Conservation (phyloP, 23 tunicate genomes). For the Trididemnum clinides region DNA sequence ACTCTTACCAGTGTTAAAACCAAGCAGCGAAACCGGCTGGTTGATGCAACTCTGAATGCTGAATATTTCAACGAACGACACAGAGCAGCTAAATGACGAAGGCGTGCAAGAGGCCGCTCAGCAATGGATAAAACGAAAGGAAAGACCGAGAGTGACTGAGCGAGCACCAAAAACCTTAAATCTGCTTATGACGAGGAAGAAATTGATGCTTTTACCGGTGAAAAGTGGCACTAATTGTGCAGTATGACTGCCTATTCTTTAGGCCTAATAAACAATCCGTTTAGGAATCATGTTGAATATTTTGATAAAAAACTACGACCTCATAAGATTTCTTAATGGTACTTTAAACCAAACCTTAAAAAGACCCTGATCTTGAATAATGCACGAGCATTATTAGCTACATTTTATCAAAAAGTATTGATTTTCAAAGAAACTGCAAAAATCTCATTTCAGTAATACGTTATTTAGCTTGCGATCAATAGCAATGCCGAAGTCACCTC, state of each 20-base stretch:
- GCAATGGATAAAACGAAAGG: not conserved
- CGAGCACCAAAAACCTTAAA: not conserved
- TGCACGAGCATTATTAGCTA: no score
- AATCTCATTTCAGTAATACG: no score
- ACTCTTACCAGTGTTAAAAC: no score
- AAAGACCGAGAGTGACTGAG: not conserved
- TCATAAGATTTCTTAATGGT: not conserved
- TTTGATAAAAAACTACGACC: not conserved
- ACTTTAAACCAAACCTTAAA: not conserved
- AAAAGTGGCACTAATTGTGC: not conserved
- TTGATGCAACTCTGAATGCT: slow-evolving; percentile 3
- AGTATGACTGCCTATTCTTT: not conserved
- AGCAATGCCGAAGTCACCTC: no score
- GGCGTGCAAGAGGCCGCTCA: not conserved
- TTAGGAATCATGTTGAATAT: not conserved
- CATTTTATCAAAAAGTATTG: no score
- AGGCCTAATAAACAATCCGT: not conserved
- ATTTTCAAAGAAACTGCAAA: no score
- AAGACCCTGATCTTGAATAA: no score
- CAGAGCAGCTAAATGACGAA: not conserved
- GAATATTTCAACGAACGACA: not conserved
- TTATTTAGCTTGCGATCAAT: no score
- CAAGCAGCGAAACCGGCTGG: not conserved
- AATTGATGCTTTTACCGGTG: not conserved
- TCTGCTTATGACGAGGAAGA: not conserved